Evolutionary conservation across 35 echinoderm and acorn worm species (phyloP), one percentile per base, ranked within the genome.

Genomic region (Nesometra sesokonis): DNA sequence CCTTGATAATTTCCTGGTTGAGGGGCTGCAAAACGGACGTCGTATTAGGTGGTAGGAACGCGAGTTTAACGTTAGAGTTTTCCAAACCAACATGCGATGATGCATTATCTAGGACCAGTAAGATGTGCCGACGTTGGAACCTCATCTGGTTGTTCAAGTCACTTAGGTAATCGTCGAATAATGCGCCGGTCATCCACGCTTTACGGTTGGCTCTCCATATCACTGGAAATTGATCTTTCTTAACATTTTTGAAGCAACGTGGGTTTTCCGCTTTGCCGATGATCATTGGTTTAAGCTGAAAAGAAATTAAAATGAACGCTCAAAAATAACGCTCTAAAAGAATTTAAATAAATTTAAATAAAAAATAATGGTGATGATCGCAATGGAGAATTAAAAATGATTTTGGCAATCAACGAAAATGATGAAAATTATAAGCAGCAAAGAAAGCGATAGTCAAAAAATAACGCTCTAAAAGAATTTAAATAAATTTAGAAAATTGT

Each of bases 31-130:
- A 39, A 11, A 86, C 77, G 0, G 85, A 91, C 8, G 85, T 91
- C 0, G 89, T 91, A 85, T 91, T 91, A 8, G 89, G 77, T 30
- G 89, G 89, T 8, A 91, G 40, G 46, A 91, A 91, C 31, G 77
- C 35, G 3, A 91, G 85, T 15, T 39, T 85, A 23, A 86, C 76
- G 79, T 80, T 33, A 3, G 17, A 32, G 0, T 34, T 33, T 3
- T 36, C 27, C 3, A 80, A 7, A 3, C 27, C 79, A 32, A 36
- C 35, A 80, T 80, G 79, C 7, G 79, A 80, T 3, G 79, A 34
- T 5, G 31, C 79, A 30, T 80, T 80, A n/a, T 80, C 79, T 0
- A 80, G 79, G 31, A 80, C 13, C 11, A 80, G 31, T n/a, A 80
- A 36, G 3, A 80, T 80, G 11, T 80, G 4, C 13, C 79, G 3